Percentiles rank a stretch among this genome's conserved stretches.
Evolutionary conservation across 2,797 vertebrate genomes (phyloP).

Genomic region (Chiroxiphia lanceolata): DNA sequence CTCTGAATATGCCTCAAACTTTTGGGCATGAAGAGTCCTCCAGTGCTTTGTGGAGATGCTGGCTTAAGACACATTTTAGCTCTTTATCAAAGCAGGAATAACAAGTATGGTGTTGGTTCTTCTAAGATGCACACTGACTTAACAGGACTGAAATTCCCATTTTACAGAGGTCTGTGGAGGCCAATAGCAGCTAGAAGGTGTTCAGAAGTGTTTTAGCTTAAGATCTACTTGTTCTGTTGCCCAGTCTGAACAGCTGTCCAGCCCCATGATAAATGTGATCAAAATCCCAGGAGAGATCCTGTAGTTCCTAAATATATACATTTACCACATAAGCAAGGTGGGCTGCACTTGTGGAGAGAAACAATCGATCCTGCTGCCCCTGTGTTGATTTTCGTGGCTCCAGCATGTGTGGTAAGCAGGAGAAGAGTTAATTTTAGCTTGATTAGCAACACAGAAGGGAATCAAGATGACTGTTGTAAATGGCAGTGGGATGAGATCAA

Average conservation of each 20-base stretch:
- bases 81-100: neutral
- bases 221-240: neutral
- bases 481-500: conserved; percentile 47
- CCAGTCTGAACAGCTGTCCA: neutral
- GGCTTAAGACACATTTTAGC: neutral
- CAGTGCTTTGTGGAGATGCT: neutral
- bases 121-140: neutral
- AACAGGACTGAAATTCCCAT: neutral
- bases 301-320: neutral
- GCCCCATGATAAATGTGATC: neutral
- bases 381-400: neutral
- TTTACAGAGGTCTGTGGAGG: neutral
- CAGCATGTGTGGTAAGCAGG: neutral
- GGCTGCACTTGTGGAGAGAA: neutral
- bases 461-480: conserved; percentile 5
- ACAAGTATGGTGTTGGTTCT: neutral
- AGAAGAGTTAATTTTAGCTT: conserved; percentile 9
- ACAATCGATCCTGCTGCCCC: neutral
- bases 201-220: neutral
- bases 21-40: neutral
- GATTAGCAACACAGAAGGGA: conserved; percentile 36
- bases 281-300: neutral
- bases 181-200: neutral
- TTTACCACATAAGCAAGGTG: neutral
- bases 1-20: neutral